phyloP scores from a whole-genome alignment of 2,797 vertebrate genomes.

The Tinamus major region DNA sequence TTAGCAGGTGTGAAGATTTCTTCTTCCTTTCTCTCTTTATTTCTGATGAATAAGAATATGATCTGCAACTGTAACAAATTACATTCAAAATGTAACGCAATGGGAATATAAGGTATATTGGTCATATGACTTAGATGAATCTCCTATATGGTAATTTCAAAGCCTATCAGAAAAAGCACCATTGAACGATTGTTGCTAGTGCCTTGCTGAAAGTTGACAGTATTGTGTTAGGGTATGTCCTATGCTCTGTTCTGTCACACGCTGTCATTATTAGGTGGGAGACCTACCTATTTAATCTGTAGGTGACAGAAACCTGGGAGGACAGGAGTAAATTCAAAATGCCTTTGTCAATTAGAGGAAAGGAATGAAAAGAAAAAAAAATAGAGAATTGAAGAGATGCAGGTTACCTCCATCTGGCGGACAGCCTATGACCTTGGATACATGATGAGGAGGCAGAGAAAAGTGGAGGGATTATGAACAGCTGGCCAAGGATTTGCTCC shows the following conservation, averaged over 20 bases:
- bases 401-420: not conserved
- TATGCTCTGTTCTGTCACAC: not conserved
- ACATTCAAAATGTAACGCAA: not conserved
- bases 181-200: not conserved
- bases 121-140: not conserved
- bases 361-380: not conserved
- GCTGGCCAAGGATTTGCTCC: not conserved
- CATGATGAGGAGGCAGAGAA: not conserved
- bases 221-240: not conserved
- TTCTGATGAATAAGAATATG: not conserved
- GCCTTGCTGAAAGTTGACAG: not conserved
- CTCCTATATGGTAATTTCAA: not conserved
- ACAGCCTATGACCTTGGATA: not conserved
- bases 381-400: not conserved
- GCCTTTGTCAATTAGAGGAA: not conserved
- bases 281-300: not conserved
- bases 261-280: not conserved
- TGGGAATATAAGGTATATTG: not conserved
- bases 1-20: not conserved
- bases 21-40: not conserved
- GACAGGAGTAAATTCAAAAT: not conserved
- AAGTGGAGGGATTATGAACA: not conserved
- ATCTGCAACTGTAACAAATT: not conserved
- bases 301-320: not conserved
- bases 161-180: not conserved